Percentiles rank a stretch among this genome's conserved stretches.
Evolutionary conservation across 2,797 vertebrate genomes (phyloP).

Genomic region (Avahi laniger): DNA sequence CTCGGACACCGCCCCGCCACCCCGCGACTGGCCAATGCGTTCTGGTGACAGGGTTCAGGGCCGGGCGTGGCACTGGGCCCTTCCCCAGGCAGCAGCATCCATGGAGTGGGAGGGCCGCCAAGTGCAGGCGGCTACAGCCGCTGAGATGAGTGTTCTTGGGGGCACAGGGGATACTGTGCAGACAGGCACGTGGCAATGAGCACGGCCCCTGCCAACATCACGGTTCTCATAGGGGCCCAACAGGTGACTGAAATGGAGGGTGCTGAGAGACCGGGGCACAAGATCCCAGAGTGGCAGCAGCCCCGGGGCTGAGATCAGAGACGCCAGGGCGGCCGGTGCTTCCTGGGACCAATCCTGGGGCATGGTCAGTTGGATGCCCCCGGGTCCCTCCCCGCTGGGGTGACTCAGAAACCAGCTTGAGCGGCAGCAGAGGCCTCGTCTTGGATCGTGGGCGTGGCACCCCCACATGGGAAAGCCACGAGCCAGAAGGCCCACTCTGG

Average conservation of each 20-base stretch:
- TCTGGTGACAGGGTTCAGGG: not conserved
- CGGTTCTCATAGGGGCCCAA: slow-evolving; percentile 71
- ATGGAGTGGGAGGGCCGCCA: not conserved
- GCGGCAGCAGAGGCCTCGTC: not conserved
- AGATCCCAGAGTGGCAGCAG: not conserved
- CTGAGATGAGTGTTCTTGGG: not conserved
- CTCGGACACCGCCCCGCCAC: too few species aligned
- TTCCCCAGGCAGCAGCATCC: not conserved
- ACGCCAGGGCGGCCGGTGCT: rapidly evolving
- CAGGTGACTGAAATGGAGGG: slow-evolving; percentile 26
- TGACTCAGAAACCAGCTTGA: not conserved
- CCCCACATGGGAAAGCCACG: rapidly evolving
- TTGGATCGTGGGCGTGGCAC: too few species aligned
- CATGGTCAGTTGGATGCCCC: not conserved
- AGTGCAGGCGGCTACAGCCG: not conserved
- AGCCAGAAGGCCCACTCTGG: not conserved
- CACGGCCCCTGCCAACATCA: slow-evolving; percentile 61
- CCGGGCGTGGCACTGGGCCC: rapidly evolving
- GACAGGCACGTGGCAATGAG: rapidly evolving
- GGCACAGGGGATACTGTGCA: not conserved
- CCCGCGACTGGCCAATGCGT: rapidly evolving
- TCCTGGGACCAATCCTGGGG: not conserved
- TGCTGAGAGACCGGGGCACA: not conserved
- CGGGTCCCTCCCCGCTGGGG: rapidly evolving
- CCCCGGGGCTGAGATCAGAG: not conserved